Evolutionary conservation across 2,113 vertebrate genomes (phyloP).

Genomic region (Orycteropus afer): DNA sequence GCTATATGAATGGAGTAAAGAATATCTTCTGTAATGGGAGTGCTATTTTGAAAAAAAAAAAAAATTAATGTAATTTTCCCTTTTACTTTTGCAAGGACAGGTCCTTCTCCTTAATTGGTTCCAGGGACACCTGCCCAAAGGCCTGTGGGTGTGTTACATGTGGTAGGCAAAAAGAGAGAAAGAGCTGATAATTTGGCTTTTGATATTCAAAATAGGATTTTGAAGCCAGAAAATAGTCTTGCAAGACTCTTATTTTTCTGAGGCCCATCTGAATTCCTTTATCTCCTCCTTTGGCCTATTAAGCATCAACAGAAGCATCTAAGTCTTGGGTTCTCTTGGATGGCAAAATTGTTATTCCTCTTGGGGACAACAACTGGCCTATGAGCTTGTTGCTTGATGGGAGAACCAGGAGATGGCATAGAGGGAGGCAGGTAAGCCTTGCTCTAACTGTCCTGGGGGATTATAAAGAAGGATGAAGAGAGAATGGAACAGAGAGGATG

Average conservation of each 20-base stretch:
- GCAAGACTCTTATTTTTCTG: neutral
- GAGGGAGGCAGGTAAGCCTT: neutral
- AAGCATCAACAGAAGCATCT: neutral
- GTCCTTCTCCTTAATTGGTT: conserved; percentile 62
- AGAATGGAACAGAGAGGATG: neutral
- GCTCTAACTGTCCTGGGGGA: neutral
- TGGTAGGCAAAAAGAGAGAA: conserved; percentile 17
- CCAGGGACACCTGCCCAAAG: conserved; percentile 26
- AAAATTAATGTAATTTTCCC: conserved; percentile 49
- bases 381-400: neutral
- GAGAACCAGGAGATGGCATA: neutral
- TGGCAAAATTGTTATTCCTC: neutral
- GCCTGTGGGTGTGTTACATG: neutral
- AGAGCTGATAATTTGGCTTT: conserved; percentile 24
- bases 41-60: conserved; percentile 55
- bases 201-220: conserved; percentile 52
- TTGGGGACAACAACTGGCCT: neutral
- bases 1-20: conserved; percentile 1
- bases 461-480: neutral
- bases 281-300: neutral
- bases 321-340: neutral
- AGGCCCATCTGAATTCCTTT: neutral
- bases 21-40: conserved; percentile 48
- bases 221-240: conserved; percentile 39
- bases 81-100: conserved; percentile 34